Evolutionary conservation across 2,888 invertebrate species (phyloP).

Genomic region (Sminthurides aquaticus): DNA sequence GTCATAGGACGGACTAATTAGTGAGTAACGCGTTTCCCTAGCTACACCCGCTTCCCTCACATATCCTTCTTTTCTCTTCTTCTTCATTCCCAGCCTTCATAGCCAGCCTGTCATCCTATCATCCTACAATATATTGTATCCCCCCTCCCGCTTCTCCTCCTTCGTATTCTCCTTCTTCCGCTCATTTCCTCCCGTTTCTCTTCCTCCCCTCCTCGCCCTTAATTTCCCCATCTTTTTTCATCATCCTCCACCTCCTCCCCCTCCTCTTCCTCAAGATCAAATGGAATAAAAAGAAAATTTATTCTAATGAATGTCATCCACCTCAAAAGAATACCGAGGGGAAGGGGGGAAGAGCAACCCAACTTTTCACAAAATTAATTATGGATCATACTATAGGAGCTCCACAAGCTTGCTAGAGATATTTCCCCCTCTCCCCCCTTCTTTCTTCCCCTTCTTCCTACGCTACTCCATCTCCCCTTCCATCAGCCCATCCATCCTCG

Average conservation of each 20-base stretch:
- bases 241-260: not conserved
- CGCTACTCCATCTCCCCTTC: not conserved
- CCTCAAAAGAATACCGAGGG: not conserved
- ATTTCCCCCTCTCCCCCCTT: slow-evolving; percentile 27
- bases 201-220: not conserved
- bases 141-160: too few species aligned
- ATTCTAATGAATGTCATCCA: not conserved
- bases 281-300: not conserved
- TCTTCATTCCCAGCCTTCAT: too few species aligned
- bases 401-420: too few species aligned
- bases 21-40: not conserved
- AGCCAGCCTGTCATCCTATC: too few species aligned
- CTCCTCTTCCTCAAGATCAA: not conserved
- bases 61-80: not conserved
- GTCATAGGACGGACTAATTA: not conserved
- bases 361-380: slow-evolving; percentile 7
- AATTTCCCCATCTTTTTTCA: not conserved
- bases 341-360: not conserved
- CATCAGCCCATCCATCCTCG: not conserved
- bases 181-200: too few species aligned
- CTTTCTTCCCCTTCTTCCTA: not conserved
- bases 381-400: not conserved
- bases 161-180: too few species aligned
- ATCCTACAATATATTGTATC: too few species aligned
- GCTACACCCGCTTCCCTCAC: not conserved